Evolutionary conservation across 2,888 invertebrate species (phyloP).

Genomic region (Leucozona laternaria): DNA sequence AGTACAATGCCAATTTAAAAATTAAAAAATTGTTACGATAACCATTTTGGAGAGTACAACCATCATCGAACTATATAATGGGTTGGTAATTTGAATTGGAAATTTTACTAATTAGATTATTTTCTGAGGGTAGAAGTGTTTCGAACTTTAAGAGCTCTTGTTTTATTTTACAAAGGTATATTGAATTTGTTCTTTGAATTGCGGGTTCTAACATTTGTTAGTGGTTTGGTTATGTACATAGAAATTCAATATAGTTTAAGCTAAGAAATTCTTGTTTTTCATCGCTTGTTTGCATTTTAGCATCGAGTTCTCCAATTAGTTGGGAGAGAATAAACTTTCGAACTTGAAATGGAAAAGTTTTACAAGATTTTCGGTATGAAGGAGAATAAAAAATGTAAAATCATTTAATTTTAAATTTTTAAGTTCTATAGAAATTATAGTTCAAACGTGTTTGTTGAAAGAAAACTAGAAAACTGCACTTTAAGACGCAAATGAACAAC

Average conservation of each 20-base stretch:
- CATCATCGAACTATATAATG: constrained; percentile 64
- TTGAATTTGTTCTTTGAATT: constrained; percentile 36
- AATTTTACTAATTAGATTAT: constrained; percentile 71
- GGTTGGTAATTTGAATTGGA: constrained; percentile 68
- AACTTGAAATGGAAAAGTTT: constrained; percentile 44
- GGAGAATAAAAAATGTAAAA: neutral
- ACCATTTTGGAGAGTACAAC: constrained; percentile 57
- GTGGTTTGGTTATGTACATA: constrained; percentile 11
- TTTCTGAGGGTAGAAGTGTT: constrained; percentile 46
- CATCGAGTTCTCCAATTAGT: constrained; percentile 53
- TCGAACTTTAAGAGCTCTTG: constrained; percentile 57
- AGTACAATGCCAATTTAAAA: constrained; percentile 49
- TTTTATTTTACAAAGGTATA: constrained; percentile 20
- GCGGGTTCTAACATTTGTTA: constrained; percentile 14
- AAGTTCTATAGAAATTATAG: constrained; percentile 1
- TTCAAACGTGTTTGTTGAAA: neutral
- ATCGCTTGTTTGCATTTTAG: neutral
- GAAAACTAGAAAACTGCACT: neutral
- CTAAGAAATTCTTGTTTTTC: constrained; percentile 35
- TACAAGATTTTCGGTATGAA: constrained; percentile 6
- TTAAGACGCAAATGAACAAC: no score
- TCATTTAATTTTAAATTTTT: neutral
- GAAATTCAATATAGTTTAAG: constrained; percentile 33
- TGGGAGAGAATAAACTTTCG: constrained; percentile 30
- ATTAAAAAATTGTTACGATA: constrained; percentile 53